Evolutionary conservation across 2,888 invertebrate genomes (phyloP), one percentile per base, ranked within the genome.

Genomic region (Timema cristinae): DNA sequence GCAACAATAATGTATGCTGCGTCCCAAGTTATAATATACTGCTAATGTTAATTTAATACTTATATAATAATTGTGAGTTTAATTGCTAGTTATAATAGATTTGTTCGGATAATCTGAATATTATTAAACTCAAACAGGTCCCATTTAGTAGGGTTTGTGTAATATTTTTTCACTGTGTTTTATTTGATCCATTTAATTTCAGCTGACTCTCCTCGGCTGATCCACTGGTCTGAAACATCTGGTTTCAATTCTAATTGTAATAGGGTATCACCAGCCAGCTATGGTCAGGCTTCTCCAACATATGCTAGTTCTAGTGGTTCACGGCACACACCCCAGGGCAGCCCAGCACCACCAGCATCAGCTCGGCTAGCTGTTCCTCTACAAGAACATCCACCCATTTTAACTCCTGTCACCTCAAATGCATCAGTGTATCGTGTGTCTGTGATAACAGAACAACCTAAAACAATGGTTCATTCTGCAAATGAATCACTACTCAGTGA

Each of bases 201-300:
- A 74, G 76, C 73, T 78, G 81, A 81, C 75, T 82, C 82, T 15
- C 82, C 82, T 32, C 78, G 75, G 8, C 76, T 75, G 68, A 71
- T 71, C 7, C 76, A 74, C n/a, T 75, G 73, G 81, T 72, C 81
- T 78, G 79, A 79, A 75, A n/a, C 59, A 9, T 10, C 47, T n/a
- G 81, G 85, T 76, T 85, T 85, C 79, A 86, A 87, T 81, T 85
- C 87, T 67, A 84, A 86, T 80, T 87, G 87, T 70, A 76, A 70
- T 54, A 73, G 73, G 69, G 71, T 70, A 75, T 87, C 88, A 71
- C 85, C 78, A 78, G 84, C 79, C 77, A 82, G 85, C 76, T 87
- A 86, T 77, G 86, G 85, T 73, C 85, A 86, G 77, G 85, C 86
- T 70, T 83, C 87, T 61, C 83, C 83, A 4, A 81, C 82, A 8